Base-by-base conservation (phyloP, 2,888 invertebrate genomes). In the Erebia palarica region DNA sequence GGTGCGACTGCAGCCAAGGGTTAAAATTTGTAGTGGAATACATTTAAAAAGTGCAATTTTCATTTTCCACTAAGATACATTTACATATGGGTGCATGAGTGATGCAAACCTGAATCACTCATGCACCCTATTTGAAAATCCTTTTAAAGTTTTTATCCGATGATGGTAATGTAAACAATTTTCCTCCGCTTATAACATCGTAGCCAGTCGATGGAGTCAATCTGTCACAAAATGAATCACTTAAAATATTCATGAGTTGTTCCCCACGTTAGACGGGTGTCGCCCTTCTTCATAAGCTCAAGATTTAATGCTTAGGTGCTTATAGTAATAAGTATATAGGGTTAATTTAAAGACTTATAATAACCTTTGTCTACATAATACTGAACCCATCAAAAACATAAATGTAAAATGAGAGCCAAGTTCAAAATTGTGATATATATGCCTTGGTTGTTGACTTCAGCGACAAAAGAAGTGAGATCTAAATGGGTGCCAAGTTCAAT, bases 201-300 rank as follows among this genome's bases (percentile, higher is more conserved):
- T 10, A 59, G 27, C 67, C 42, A 60, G 57, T n/a, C 53, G 67
- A 71, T 72, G 65, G 59, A 72, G 76, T 74, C 78, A 83, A 77
- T 80, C 78, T 81, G 79, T 76, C 75, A 76, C 75, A 78, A 80
- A 81, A 78, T 75, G 76, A 77, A 77, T 80, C 78, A 74, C 76
- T 78, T 87, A 84, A 85, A 86, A 83, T 86, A 88, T 88, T 87
- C 86, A 88, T 86, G 80, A 79, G 74, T 72, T 81, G 78, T 82
- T 16, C 82, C 73, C 70, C 77, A 76, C 77, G 78, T 49, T 9
- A 72, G 71, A 69, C 69, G 72, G 67, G 71, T 74, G 72, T 75
- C 77, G 75, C 78, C 78, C 81, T 36, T 78, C 68, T 66, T 71
- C 65, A 65, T 75, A 75, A 64, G 59, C 47, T 63, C 21, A 49